Evolutionary conservation across 2,113 vertebrate species (phyloP), one percentile per base, ranked within the genome.

Genomic region (Thamnaconus septentrionalis): DNA sequence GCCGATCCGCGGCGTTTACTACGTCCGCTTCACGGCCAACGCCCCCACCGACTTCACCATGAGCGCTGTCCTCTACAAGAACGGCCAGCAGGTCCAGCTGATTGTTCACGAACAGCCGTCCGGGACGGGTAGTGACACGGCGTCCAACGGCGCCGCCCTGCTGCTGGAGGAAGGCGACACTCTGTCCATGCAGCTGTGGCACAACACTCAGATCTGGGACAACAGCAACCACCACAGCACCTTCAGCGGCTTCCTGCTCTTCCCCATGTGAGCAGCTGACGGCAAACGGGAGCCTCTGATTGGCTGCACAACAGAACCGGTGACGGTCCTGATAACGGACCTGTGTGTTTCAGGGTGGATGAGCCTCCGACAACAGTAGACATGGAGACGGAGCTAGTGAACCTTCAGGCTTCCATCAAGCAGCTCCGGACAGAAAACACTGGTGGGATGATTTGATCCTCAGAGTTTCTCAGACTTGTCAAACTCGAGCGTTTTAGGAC

Each of bases 61-160:
- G 77, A 84, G 83, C 41, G 63, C 79, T 0, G 78, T 81, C 4
- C 76, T 88, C 39, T 88, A 85, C 69, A 85, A 83, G 9, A 83
- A 85, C 57, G 0, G 5, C 10, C 0, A 0, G 0, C 0, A 45
- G n/a, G 48, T 83, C 60, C 58, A 78, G 59, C 79, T 85, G 53
- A 85, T 82, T 46, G 41, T 41, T 7, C 85, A 87, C 64, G 83
- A 85, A 77, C 66, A 73, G 59, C 8, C 59, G 6, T 83, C 77
- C 0, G 83, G 87, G 0, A 7, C n/a, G 4, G 85, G 85, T 61
- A 89, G 85, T 47, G 87, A 85, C 79, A 88, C 82, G 4, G 81
- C 76, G 0, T 82, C 82, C 65, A 84, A 88, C 8, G 18, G 18
- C 18, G 18, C 18, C 18, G 18, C 18, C 18, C 18, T 31, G 18